Base-by-base conservation (phyloP, 2,797 vertebrate genomes). In the Chelmon rostratus region DNA sequence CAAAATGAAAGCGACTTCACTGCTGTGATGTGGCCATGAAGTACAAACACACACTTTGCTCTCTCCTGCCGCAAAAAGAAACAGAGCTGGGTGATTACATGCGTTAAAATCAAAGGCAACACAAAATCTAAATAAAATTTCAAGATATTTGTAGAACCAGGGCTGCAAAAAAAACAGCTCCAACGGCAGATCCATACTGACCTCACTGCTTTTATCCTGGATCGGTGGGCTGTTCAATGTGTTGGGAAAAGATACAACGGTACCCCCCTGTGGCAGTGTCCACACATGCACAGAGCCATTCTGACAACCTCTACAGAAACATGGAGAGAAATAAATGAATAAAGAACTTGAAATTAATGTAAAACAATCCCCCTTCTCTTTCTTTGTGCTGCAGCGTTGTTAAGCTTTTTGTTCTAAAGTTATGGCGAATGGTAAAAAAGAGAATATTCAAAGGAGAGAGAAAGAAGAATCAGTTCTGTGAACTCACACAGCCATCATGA, bases 1-100 rank as follows among this genome's bases (percentile, higher is more conserved):
- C 95, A 96, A 84, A 96, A 96, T 8, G 95, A 95, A 47, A 96
- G 85, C 0, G 94, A 94, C 89, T 95, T 96, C 75, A 96, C 95
- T 1, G 95, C 95, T 0, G 94, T 95, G 69, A 96, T 95, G 90
- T 96, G 96, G 21, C 95, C 95, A 6, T 93, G 94, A 65, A 96
- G 94, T n/a, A 94, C 91, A 70, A 95, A 95, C 49, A 91, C 85
- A 92, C 95, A 94, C 78, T 94, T 94, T 73, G 94, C 92, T 79
- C 68, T 89, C 44, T 94, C 94, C 73, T 92, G 89, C 89, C 91
- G 80, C 16, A 57, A 84, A 77, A 61, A 54, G 2, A 73, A 57
- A 82, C 40, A 81, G 35, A 85, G 49, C 33, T 4, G 25, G 15
- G 54, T 18, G 11, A 79, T 21, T 49, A 52, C 2, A 42, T 33